Evolutionary conservation across 2,797 vertebrate species (phyloP).

Genomic region (Pangasius larnaudii): DNA sequence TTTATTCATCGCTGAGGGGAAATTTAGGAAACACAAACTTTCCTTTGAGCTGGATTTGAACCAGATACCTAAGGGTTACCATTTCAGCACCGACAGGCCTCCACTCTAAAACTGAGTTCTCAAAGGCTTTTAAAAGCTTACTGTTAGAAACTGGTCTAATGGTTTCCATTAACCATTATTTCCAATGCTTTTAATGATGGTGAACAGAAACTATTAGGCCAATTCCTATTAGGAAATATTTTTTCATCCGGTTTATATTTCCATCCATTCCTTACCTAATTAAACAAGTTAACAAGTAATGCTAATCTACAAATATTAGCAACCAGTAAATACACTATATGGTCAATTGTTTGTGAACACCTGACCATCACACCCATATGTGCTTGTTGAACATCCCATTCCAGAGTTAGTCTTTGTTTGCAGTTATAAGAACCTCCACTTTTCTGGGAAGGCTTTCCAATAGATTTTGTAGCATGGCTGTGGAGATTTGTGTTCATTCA

Average conservation of each 20-base stretch:
- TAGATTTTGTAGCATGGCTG: neutral
- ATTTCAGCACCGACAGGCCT: neutral
- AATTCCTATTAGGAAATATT: neutral
- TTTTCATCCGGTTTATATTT: neutral
- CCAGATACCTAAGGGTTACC: neutral
- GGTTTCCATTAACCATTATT: neutral
- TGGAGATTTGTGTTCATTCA: neutral
- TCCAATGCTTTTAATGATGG: neutral
- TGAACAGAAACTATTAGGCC: neutral
- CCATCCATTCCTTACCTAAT: neutral
- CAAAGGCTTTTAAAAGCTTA: neutral
- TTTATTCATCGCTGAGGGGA: neutral
- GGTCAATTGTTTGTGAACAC: neutral
- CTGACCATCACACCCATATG: neutral
- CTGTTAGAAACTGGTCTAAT: neutral
- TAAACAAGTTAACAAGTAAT: neutral
- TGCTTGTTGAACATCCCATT: neutral
- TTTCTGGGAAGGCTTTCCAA: neutral
- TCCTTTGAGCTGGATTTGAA: neutral
- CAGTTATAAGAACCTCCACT: neutral
- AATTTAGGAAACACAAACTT: neutral
- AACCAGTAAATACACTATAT: neutral
- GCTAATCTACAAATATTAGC: neutral
- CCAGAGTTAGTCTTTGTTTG: neutral
- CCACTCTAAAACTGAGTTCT: neutral